Percentiles rank a stretch among this genome's conserved stretches.
These are phyloP conservation scores for Fundulus diaphanus DNA, from an alignment of 2,797 vertebrate species.

Conservation along the genomic window DNA sequence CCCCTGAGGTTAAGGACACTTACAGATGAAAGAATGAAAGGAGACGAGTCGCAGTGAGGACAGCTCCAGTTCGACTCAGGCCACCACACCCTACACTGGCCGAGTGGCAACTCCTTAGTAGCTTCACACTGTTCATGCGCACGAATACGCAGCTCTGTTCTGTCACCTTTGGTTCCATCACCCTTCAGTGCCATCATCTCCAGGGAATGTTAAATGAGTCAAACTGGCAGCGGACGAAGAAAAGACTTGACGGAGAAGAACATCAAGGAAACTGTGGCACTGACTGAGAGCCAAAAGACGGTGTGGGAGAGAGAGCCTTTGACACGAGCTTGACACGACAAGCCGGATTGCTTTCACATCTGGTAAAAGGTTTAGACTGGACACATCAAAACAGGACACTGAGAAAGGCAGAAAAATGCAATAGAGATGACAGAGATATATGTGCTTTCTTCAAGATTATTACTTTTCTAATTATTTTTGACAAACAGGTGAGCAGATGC, in stretches of 20 bases:
- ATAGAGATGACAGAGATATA: constrained; percentile 24
- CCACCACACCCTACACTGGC: constrained; percentile 67
- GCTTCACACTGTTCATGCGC: constrained; percentile 60
- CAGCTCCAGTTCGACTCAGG: constrained; percentile 70
- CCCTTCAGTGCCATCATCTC: constrained; percentile 52
- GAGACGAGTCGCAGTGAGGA: constrained; percentile 45
- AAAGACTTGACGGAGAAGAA: constrained; percentile 39
- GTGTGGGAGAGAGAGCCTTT: constrained; percentile 21
- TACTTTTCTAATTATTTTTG: constrained; percentile 41
- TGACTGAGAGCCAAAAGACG: constrained; percentile 25
- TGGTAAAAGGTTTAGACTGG: constrained; percentile 64
- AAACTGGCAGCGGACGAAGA: constrained; percentile 48
- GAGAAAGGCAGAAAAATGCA: constrained; percentile 40
- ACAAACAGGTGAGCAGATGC: constrained; percentile 66
- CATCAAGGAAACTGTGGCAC: constrained; percentile 46
- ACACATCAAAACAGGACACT: constrained; percentile 67
- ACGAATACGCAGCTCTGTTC: constrained; percentile 32
- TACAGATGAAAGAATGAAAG: constrained; percentile 54
- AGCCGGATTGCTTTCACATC: constrained; percentile 61
- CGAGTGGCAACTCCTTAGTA: constrained; percentile 49
- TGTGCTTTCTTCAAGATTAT: constrained; percentile 19
- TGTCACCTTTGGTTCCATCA: constrained; percentile 73
- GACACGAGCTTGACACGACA: constrained; percentile 53
- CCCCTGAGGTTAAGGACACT: constrained; percentile 52
- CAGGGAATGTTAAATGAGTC: constrained; percentile 63